Conservation (phyloP, 2,888 invertebrate species). For the Electrophaes corylata region DNA sequence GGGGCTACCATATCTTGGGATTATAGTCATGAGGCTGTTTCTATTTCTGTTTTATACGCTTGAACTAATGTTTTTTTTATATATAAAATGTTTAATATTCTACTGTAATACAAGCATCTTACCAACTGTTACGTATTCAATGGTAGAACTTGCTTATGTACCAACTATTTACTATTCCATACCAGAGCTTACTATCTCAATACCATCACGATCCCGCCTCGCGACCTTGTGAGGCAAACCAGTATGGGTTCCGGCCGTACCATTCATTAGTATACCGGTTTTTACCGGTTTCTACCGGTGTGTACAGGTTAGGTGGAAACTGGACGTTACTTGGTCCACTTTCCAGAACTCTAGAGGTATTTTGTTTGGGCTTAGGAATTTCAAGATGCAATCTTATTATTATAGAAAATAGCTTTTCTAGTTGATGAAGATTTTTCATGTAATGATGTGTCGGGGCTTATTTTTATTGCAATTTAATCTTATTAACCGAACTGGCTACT, state of each 20-base stretch:
- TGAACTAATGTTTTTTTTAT: no score
- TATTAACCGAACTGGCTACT: no score
- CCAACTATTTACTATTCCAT: slow-evolving; percentile 9
- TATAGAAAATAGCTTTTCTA: no score
- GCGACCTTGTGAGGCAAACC: slow-evolving; percentile 62
- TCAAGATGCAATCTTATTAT: background rate
- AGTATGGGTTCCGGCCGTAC: slow-evolving; percentile 39
- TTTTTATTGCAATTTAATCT: no score
- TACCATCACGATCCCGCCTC: slow-evolving; percentile 49
- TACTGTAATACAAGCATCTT: background rate
- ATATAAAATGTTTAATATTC: no score
- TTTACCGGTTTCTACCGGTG: slow-evolving; percentile 35
- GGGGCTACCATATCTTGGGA: no score
- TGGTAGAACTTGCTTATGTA: background rate
- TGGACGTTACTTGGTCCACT: slow-evolving; percentile 34
- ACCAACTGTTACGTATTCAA: background rate
- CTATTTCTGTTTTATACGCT: no score
- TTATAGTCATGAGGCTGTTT: no score
- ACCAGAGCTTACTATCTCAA: slow-evolving; percentile 17
- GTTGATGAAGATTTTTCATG: no score
- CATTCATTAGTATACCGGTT: slow-evolving; percentile 24
- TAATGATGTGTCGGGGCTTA: no score
- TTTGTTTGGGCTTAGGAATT: slow-evolving; percentile 3
- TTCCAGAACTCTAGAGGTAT: slow-evolving; percentile 19
- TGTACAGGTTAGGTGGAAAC: slow-evolving; percentile 40